Conservation (phyloP, 2,888 invertebrate species). For the Amiota mariae region DNA sequence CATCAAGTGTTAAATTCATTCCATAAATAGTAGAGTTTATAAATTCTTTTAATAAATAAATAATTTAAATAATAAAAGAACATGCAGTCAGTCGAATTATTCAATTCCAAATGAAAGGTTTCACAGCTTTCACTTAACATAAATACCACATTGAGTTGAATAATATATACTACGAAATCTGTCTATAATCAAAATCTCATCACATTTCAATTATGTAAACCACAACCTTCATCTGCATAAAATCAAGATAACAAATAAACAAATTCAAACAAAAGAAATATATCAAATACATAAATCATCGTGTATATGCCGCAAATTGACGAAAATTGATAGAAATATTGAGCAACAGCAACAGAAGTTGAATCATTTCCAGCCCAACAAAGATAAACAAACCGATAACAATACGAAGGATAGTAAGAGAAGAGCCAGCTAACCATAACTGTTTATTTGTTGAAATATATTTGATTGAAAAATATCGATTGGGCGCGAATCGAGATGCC, state of each 20-base stretch:
- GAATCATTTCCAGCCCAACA: not conserved
- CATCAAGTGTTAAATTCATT: no score
- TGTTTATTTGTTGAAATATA: constrained; percentile 14
- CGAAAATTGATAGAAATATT: not conserved
- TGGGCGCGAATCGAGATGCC: not conserved
- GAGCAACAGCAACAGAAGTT: not conserved
- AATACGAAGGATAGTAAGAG: not conserved
- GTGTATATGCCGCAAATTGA: constrained; percentile 21
- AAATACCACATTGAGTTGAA: not conserved
- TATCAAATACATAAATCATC: constrained; percentile 13
- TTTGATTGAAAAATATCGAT: constrained; percentile 29
- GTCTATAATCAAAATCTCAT: constrained; percentile 5
- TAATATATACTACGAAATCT: not conserved
- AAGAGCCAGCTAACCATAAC: not conserved
- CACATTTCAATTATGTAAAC: constrained; percentile 12
- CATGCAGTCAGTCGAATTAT: no score
- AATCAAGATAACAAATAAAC: constrained; percentile 6
- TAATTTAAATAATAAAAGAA: no score
- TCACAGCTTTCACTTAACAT: not conserved
- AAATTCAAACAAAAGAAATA: not conserved
- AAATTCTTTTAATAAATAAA: no score
- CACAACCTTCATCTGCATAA: not conserved
- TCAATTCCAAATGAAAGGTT: no score
- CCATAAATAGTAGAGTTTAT: no score
- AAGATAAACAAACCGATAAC: not conserved